Percentiles rank a stretch among this genome's conserved stretches.
Conservation (phyloP, 2,113 vertebrate genomes). For the Scortum barcoo region DNA sequence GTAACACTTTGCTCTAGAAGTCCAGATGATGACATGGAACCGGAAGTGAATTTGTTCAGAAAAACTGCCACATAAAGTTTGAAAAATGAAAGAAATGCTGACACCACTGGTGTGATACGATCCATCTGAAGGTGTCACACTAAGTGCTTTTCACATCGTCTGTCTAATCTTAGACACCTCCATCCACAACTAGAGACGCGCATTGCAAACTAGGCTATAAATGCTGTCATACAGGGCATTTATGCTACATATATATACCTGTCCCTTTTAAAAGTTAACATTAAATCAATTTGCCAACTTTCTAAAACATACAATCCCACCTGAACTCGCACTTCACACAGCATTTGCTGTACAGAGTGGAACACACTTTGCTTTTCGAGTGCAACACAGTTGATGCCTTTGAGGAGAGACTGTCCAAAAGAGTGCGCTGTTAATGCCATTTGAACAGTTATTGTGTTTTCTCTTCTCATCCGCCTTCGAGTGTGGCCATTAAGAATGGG, state of each 20-base stretch:
- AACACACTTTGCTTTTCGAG: neutral
- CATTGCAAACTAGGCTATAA: neutral
- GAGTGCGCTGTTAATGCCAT: neutral
- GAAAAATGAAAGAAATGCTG: constrained; percentile 28
- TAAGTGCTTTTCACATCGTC: constrained; percentile 12
- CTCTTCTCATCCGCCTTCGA: neutral
- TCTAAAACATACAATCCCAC: neutral
- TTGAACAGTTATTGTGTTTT: neutral
- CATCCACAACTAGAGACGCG: neutral
- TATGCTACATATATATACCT: neutral
- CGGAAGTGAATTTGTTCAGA: constrained; percentile 24
- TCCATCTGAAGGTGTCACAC: constrained; percentile 27
- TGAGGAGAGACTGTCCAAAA: neutral
- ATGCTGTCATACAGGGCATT: neutral
- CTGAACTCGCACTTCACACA: neutral
- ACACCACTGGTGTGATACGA: constrained; percentile 2
- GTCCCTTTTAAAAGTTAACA: neutral
- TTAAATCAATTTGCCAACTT: neutral
- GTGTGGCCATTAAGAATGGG: neutral
- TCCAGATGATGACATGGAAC: constrained; percentile 27
- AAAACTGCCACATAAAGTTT: constrained; percentile 25
- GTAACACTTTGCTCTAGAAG: constrained; percentile 10
- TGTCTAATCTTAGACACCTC: neutral
- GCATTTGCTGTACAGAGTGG: neutral
- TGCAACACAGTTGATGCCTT: neutral